These are phyloP conservation scores for Lottia scabra DNA, from an alignment of 2,888 invertebrate species.

Conservation along the genomic window DNA sequence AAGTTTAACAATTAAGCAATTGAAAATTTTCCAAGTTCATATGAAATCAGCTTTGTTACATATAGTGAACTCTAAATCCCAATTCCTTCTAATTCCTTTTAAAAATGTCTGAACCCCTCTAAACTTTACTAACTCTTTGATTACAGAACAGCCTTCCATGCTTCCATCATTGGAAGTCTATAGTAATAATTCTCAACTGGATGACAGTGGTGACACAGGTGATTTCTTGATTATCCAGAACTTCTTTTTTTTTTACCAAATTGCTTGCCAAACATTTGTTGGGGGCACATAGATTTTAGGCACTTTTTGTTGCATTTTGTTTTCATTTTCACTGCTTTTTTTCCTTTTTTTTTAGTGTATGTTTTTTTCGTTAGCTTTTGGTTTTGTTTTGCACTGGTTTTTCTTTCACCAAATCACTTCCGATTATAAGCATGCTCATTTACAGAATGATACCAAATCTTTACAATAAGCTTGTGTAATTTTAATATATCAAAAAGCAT, in stretches of 20 bases:
- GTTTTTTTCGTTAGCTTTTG: not conserved
- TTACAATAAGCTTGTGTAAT: too few species aligned
- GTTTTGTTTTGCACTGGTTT: too few species aligned
- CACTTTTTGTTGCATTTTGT: constrained; percentile 8
- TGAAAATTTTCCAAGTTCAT: too few species aligned
- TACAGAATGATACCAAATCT: too few species aligned
- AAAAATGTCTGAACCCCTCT: constrained; percentile 9
- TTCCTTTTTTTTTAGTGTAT: not conserved
- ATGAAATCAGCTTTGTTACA: too few species aligned
- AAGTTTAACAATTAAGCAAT: too few species aligned
- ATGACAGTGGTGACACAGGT: constrained; percentile 39
- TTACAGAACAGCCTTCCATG: constrained; percentile 49
- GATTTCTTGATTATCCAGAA: constrained; percentile 10
- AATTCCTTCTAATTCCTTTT: constrained; percentile 16
- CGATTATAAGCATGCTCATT: too few species aligned
- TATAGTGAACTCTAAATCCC: not conserved
- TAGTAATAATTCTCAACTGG: constrained; percentile 32
- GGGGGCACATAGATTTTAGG: constrained; percentile 13
- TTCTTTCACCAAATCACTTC: too few species aligned
- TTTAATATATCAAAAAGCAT: too few species aligned
- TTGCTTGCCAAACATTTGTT: constrained; percentile 6
- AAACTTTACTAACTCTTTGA: constrained; percentile 30
- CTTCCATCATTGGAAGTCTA: constrained; percentile 48
- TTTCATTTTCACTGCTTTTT: not conserved
- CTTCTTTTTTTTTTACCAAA: constrained; percentile 5